Base-by-base conservation (phyloP, 2,888 invertebrate species). In the Deroplatys truncata region DNA sequence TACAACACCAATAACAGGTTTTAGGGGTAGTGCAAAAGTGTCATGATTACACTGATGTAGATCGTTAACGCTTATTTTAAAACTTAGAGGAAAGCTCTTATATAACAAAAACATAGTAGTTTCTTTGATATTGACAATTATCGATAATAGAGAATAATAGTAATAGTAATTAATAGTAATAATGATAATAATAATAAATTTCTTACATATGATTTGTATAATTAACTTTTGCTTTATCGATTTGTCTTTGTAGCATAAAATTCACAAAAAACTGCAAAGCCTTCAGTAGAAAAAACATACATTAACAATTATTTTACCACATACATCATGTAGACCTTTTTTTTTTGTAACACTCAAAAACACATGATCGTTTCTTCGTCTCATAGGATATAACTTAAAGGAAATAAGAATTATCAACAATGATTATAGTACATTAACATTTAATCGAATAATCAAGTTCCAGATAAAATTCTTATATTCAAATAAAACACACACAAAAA, bases 1-100 rank as follows among this genome's bases (percentile, higher is more conserved):
- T 90, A 90, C 90, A 90, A 90, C 90, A 90, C 90, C 90, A 89
- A 90, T 84, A 85, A 84, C 88, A 88, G 89, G 88, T 86, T 88
- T 88, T 86, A 89, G 89, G 90, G 90, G 89, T 89, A 90, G 90
- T 90, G 90, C 90, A 90, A 88, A 89, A 88, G 86, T 89, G 89
- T 84, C 84, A 87, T 86, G 84, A 89, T 87, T 49, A 84, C 35
- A 86, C 86, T 56, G 43, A 85, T 82, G 86, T 29, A 88, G 28
- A 56, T 85, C 56, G 56, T 84, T 86, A 87, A 87, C 87, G 89
- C 87, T 89, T 89, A 83, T 86, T 88, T 88, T 84, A 82, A 88
- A 88, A 88, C 84, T 89, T 72, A 89, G 84, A 85, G 85, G 82
- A 84, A 89, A 89, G 84, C 56, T 89, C 89, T 88, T 88, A 89